Evolutionary conservation across 2,797 vertebrate genomes (phyloP).

Genomic region (Sparidentex hasta): DNA sequence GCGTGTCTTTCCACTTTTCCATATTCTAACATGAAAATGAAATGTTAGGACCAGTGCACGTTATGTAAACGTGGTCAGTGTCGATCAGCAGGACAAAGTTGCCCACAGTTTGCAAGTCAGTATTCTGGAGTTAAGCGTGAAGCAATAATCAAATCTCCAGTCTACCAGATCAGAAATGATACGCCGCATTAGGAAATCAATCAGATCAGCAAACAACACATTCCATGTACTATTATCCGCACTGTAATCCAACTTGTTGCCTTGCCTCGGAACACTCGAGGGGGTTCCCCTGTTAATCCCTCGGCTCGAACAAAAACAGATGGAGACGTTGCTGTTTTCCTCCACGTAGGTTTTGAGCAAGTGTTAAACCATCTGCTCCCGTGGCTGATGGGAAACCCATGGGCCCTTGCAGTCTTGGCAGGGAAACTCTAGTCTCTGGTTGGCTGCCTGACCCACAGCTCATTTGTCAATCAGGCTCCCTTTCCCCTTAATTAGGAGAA

Average conservation of each 20-base stretch:
- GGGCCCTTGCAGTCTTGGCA: conserved; percentile 63
- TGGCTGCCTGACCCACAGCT: conserved; percentile 60
- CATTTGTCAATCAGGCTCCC: conserved; percentile 68
- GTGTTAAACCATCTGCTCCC: conserved; percentile 73
- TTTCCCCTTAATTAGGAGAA: conserved; percentile 72
- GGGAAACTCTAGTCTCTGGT: conserved; percentile 61
- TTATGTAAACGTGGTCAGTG: no score
- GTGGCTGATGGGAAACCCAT: conserved; percentile 73
- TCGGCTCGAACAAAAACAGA: conserved; percentile 55
- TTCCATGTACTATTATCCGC: conserved; percentile 9
- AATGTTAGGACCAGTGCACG: no score
- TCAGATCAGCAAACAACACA: conserved; percentile 17
- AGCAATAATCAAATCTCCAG: conserved; percentile 35
- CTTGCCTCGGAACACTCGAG: conserved; percentile 3
- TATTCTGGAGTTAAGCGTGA: conserved; percentile 15
- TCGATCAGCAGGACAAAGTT: neutral
- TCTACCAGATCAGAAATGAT: neutral
- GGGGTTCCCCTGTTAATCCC: conserved; percentile 27
- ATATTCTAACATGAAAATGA: no score
- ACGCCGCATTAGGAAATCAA: neutral
- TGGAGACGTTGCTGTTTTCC: conserved; percentile 41
- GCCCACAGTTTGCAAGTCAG: conserved; percentile 13
- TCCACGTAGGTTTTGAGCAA: conserved; percentile 42
- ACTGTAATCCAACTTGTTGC: conserved; percentile 27
- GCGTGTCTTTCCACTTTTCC: no score